Evolutionary conservation across 2,797 vertebrate genomes (phyloP), one percentile per base, ranked within the genome.

Genomic region (Anguilla marmorata): DNA sequence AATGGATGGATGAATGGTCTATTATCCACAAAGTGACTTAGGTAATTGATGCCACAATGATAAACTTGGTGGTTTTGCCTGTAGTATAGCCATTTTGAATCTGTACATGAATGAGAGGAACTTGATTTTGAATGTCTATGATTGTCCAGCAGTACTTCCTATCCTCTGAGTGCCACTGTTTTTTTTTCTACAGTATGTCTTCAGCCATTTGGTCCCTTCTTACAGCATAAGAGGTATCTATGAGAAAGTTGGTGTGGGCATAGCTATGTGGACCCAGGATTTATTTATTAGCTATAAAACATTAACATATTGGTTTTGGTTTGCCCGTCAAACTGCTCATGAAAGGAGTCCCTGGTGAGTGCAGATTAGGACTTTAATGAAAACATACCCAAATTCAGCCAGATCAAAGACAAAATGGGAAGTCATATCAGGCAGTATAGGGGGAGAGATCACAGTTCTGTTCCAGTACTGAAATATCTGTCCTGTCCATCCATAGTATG

Each of bases 271-370:
- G 37, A 80, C 7, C 21, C 16, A 79, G 21, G 24, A 45, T 84
- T 84, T 56, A 84, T 84, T 84, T 84, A 52, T 84, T 56, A 27
- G 48, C n/a, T 9, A 52, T 52, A 12, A 84, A 84, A 56, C 48
- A 54, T 56, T 84, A 84, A 84, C 60, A 63, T 63, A 63, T 84
- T 54, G 19, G 19, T 84, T 19, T 33, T 52, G 11, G 21, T 45
- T 50, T 45, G 45, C 45, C 19, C n/a, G 21, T n/a, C 76, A 45
- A 48, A 16, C 27, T 33, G 27, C 37, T 14, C 16, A 54, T 54
- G 8, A 21, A 48, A 83, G 24, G 24, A 7, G 41, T 83, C 45
- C 16, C 79, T 52, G 79, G 79, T 83, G 27, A 83, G 19, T 50
- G 41, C 37, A 83, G 24, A 83, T 45, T 83, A 83, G n/a, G 9